Evolutionary conservation across 2,888 invertebrate genomes (phyloP), one percentile per base, ranked within the genome.

Genomic region (Drosophila prostipennis): DNA sequence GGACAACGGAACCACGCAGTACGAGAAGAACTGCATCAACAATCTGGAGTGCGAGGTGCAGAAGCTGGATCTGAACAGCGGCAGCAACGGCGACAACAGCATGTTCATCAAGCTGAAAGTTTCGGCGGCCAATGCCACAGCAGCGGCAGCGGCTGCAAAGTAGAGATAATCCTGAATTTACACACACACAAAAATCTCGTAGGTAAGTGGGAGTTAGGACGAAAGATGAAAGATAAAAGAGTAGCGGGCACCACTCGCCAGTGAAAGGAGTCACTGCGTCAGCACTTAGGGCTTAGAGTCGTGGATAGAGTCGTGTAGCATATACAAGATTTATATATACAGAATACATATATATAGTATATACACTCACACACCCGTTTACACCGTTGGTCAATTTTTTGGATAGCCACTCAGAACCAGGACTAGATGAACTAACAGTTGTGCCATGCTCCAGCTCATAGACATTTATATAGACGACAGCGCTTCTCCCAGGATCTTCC

Each of bases 21-120:
- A 90, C 72, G 91, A 91, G 76, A 90, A 91, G 78, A 91, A 91
- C 72, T 91, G 91, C 78, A 84, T 91, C 55, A 90, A 86, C 56
- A 90, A 90, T 84, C 82, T 92, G 43, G 92, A 91, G 75, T 87
- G 80, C 53, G 92, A 91, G 75, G 89, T 92, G 69, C 91, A 92
- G 71, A 92, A 91, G 68, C 75, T 92, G 54, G 91, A 92, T 77
- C 76, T 92, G 63, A 92, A 90, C 60, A 91, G 61, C 26, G 74
- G 81, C 59, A 68, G 79, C 56, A 89, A 78, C 71, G 84, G 89
- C 73, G 84, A 90, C 64, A 91, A 80, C 76, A 90, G 88, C 58
- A 87, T 91, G 87, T 90, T 91, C 65, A 90, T 91, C 70, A 91
- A 91, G 80, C 80, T 91, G 72, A 91, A 90, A 82, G 88, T 91